Evolutionary conservation across 2,113 vertebrate genomes (phyloP).

Genomic region (Argyrosomus japonicus): DNA sequence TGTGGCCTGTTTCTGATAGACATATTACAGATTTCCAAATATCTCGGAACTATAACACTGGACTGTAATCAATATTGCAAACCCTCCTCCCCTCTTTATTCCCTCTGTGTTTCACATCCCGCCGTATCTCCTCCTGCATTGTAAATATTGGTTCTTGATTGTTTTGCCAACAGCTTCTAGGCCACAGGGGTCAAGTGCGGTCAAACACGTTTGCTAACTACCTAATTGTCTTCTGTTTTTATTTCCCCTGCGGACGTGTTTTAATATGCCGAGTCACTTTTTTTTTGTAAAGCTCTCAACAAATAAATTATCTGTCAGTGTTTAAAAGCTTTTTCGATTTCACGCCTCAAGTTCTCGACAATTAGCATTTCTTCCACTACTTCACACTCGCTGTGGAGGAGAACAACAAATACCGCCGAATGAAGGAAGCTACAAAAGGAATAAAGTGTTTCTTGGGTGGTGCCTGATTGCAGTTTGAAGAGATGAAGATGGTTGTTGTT

Average conservation of each 20-base stretch:
- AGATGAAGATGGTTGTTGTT: background rate
- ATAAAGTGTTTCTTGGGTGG: conserved; percentile 2
- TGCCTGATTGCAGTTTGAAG: conserved; percentile 9
- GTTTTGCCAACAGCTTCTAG: conserved; percentile 43
- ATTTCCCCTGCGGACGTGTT: conserved; percentile 17
- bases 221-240: conserved; percentile 55
- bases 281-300: conserved; percentile 48
- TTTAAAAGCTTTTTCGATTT: conserved; percentile 73
- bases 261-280: conserved; percentile 57
- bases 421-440: conserved; percentile 11
- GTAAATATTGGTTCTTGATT: conserved; percentile 30
- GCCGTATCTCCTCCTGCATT: background rate
- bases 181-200: conserved; percentile 51
- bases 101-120: background rate
- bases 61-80: background rate
- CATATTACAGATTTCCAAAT: background rate
- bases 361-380: conserved; percentile 67
- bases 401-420: conserved; percentile 30
- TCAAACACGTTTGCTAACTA: conserved; percentile 60
- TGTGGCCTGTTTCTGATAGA: background rate
- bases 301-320: conserved; percentile 69
- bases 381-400: conserved; percentile 29
- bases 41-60: background rate
- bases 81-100: background rate
- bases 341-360: conserved; percentile 67